Conservation (phyloP, 2,113 vertebrate species). For the Carassius carassius region DNA sequence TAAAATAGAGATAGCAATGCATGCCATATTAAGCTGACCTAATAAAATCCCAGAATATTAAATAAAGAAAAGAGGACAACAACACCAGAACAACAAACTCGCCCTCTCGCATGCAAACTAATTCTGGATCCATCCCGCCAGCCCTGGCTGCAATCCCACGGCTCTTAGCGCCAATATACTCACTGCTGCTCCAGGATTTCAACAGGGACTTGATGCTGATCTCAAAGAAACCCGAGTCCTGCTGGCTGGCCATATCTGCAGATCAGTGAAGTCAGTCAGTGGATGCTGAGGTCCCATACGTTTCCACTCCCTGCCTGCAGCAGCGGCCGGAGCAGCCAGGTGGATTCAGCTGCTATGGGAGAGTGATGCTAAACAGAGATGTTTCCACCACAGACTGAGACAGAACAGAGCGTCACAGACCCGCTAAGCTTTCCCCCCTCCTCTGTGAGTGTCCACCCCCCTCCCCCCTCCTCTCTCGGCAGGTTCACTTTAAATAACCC, state of each 20-base stretch:
- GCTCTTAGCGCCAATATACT: slow-evolving; percentile 74
- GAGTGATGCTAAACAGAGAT: slow-evolving; percentile 45
- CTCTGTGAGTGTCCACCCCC: slow-evolving; percentile 62
- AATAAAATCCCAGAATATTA: not conserved
- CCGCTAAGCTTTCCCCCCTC: slow-evolving; percentile 65
- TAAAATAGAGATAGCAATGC: not conserved
- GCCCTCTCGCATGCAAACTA: not conserved
- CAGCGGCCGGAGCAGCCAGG: slow-evolving; percentile 33
- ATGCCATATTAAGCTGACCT: not conserved
- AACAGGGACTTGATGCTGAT: slow-evolving; percentile 93
- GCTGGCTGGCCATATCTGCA: slow-evolving; percentile 94
- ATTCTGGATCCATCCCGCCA: not conserved
- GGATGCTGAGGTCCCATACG: slow-evolving; percentile 30
- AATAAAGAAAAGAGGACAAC: slow-evolving; percentile 51
- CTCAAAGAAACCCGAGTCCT: slow-evolving; percentile 98
- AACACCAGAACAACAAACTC: slow-evolving; percentile 50
- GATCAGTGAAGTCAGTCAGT: slow-evolving; percentile 65
- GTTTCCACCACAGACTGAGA: slow-evolving; percentile 71
- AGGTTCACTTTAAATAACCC: slow-evolving; percentile 76
- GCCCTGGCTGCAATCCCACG: slow-evolving; percentile 1
- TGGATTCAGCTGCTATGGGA: slow-evolving; percentile 17
- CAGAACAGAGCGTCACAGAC: slow-evolving; percentile 76
- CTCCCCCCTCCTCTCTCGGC: slow-evolving; percentile 50
- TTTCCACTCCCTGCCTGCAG: slow-evolving; percentile 45
- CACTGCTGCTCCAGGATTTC: slow-evolving; percentile 81